These are phyloP conservation scores for Drosophila mayri DNA, from an alignment of 1,140 invertebrate species.

Conservation along the genomic window DNA sequence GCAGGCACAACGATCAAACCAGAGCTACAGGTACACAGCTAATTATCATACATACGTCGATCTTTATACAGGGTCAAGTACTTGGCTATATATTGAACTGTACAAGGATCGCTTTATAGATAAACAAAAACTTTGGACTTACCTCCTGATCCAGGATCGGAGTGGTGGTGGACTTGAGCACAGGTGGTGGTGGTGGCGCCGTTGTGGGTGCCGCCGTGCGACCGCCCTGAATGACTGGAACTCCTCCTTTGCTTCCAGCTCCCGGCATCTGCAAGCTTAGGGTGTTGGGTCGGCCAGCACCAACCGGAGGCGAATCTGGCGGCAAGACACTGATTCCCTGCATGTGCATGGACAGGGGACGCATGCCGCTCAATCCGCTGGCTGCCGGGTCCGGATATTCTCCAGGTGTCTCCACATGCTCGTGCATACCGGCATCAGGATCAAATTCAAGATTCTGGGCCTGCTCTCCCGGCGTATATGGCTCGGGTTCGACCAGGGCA, in stretches of 20 bases:
- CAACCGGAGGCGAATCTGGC: conserved; percentile 85
- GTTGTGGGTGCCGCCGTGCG: conserved; percentile 83
- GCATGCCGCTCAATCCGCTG: conserved; percentile 90
- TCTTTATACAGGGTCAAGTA: conserved; percentile 47
- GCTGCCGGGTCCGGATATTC: conserved; percentile 91
- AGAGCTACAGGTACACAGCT: conserved; percentile 64
- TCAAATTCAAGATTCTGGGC: conserved; percentile 86
- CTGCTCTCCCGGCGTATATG: conserved; percentile 83
- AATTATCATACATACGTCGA: conserved; percentile 36
- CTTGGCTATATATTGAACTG: conserved; percentile 22
- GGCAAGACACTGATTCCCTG: conserved; percentile 86
- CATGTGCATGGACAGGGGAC: conserved; percentile 87
- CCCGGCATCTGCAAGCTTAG: conserved; percentile 60
- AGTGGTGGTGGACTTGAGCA: conserved; percentile 85
- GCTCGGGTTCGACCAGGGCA: conserved; percentile 84
- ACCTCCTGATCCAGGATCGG: conserved; percentile 89
- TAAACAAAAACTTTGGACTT: conserved; percentile 47
- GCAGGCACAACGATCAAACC: conserved; percentile 73
- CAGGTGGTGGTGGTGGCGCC: conserved; percentile 86
- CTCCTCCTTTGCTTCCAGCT: conserved; percentile 28
- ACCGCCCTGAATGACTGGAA: conserved; percentile 27
- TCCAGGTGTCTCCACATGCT: conserved; percentile 89
- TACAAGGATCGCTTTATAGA: conserved; percentile 26
- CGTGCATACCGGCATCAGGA: conserved; percentile 84
- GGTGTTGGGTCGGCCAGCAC: conserved; percentile 53